These are phyloP conservation scores for Pollenia amentaria DNA, from an alignment of 2,888 invertebrate species.

Conservation along the genomic window DNA sequence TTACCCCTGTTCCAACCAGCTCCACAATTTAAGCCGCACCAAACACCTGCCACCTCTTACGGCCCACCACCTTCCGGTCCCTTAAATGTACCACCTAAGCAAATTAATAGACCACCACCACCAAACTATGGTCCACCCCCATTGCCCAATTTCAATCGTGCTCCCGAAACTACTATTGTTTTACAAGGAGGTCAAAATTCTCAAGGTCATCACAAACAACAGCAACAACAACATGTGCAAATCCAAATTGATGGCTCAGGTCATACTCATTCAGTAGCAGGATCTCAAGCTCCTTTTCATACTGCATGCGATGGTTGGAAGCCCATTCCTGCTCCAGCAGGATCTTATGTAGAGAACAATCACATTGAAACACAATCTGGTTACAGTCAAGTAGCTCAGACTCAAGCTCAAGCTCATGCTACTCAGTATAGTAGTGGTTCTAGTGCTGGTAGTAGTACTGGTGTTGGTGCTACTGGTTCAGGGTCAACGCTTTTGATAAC, in stretches of 20 bases:
- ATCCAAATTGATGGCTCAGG: conserved; percentile 82
- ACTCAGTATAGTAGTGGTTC: conserved; percentile 75
- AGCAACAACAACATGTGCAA: conserved; percentile 85
- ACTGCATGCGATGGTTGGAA: conserved; percentile 92
- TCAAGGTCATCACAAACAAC: conserved; percentile 58
- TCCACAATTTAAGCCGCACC: conserved; percentile 78
- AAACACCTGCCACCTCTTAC: conserved; percentile 80
- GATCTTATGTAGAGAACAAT: conserved; percentile 80
- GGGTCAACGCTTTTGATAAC: conserved; percentile 41
- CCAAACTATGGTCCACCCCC: conserved; percentile 83
- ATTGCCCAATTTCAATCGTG: conserved; percentile 77
- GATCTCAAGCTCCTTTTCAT: conserved; percentile 82
- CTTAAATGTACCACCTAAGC: conserved; percentile 82
- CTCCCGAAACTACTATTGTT: conserved; percentile 80
- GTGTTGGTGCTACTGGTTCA: conserved; percentile 16
- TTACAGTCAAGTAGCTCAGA: conserved; percentile 80
- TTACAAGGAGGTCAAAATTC: conserved; percentile 53
- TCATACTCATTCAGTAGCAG: conserved; percentile 80
- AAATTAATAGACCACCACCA: conserved; percentile 83
- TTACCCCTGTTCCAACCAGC: conserved; percentile 81
- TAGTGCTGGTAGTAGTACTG: conserved; percentile 20
- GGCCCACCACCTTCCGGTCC: conserved; percentile 82
- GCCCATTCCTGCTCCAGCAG: conserved; percentile 90
- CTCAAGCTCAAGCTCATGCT: conserved; percentile 40
- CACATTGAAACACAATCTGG: conserved; percentile 82